Evolutionary conservation across 2,888 invertebrate species (phyloP).

Genomic region (Neoscelio sp.): DNA sequence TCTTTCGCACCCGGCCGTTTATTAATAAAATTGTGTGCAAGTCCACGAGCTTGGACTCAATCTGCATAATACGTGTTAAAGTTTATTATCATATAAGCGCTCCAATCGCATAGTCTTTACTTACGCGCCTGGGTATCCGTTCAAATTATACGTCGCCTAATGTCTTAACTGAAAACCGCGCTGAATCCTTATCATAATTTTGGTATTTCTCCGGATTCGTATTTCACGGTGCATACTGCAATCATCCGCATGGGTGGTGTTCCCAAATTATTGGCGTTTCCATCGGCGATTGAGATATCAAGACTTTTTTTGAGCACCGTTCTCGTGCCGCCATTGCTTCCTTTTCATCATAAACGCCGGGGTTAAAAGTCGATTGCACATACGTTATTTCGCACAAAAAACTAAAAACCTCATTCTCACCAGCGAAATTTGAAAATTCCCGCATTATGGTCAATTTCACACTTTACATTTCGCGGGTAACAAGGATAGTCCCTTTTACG

Average conservation of each 20-base stretch:
- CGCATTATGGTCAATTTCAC: conserved; percentile 59
- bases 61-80: conserved; percentile 80
- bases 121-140: conserved; percentile 77
- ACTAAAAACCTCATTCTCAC: conserved; percentile 46
- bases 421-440: conserved; percentile 41
- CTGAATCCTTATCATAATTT: conserved; percentile 83
- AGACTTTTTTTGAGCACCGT: conserved; percentile 40
- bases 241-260: conserved; percentile 81
- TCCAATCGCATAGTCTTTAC: conserved; percentile 76
- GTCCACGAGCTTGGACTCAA: conserved; percentile 59
- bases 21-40: conserved; percentile 68
- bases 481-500: conserved; percentile 27
- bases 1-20: conserved; percentile 67
- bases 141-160: conserved; percentile 82
- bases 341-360: conserved; percentile 56
- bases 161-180: conserved; percentile 83
- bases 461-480: conserved; percentile 57
- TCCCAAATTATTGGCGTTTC: conserved; percentile 80
- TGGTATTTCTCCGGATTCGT: conserved; percentile 78
- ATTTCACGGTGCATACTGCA: conserved; percentile 75
- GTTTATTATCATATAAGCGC: conserved; percentile 78
- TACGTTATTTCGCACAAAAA: conserved; percentile 43
- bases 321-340: conserved; percentile 57
- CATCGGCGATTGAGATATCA: conserved; percentile 81
- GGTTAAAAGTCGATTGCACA: conserved; percentile 60